These are phyloP conservation scores for Chaetura pelagica DNA, from an alignment of 2,113 vertebrate genomes.

Conservation along the genomic window DNA sequence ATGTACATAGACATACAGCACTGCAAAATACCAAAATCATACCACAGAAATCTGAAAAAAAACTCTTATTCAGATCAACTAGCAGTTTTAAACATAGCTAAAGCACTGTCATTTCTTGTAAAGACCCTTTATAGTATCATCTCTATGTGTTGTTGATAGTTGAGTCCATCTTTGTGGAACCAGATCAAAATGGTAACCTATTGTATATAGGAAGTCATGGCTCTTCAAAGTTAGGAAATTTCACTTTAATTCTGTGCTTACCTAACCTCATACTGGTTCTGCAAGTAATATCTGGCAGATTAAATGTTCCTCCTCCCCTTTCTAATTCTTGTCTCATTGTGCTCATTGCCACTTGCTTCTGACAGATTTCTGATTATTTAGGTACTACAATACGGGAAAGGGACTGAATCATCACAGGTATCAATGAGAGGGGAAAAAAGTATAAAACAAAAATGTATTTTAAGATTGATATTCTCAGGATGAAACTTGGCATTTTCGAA, in stretches of 20 bases:
- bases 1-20: rapidly evolving
- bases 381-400: background rate
- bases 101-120: background rate
- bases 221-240: background rate
- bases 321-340: background rate
- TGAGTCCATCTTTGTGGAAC: background rate
- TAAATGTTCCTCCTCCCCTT: background rate
- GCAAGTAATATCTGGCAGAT: background rate
- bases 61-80: background rate
- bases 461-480: background rate
- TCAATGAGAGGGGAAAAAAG: background rate
- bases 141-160: background rate
- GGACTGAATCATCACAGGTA: background rate
- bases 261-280: background rate
- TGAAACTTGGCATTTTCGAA: background rate
- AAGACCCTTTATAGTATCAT: background rate
- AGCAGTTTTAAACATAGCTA: background rate
- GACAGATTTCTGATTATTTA: background rate
- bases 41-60: background rate
- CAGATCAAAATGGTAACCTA: background rate
- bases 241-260: background rate
- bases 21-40: background rate
- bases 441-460: rapidly evolving
- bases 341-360: background rate
- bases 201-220: background rate